phyloP scores from a whole-genome alignment of 2,888 invertebrate genomes.

The Tribolium freemani region DNA sequence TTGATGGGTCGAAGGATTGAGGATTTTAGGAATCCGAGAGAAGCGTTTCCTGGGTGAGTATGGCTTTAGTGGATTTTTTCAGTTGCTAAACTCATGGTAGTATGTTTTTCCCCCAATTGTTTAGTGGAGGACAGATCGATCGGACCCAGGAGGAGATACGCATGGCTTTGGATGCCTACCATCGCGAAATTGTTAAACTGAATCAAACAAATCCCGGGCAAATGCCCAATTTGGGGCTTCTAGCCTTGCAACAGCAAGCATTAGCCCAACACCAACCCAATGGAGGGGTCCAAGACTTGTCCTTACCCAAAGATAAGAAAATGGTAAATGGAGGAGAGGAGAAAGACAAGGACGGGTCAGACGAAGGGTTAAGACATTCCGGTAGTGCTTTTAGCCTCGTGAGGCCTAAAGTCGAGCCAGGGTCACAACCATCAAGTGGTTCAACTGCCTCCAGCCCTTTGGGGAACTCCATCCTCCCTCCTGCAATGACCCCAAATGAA shows the following conservation, averaged over 20 bases:
- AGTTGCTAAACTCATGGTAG: slow-evolving; percentile 73
- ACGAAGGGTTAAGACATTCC: slow-evolving; percentile 79
- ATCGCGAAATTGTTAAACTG: slow-evolving; percentile 92
- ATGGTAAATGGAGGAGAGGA: slow-evolving; percentile 78
- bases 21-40: slow-evolving; percentile 81
- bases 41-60: slow-evolving; percentile 84
- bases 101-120: slow-evolving; percentile 88
- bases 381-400: slow-evolving; percentile 91
- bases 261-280: slow-evolving; percentile 72
- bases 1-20: slow-evolving; percentile 86
- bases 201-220: slow-evolving; percentile 73
- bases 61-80: slow-evolving; percentile 22
- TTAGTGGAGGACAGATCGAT: slow-evolving; percentile 74
- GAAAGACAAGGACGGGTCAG: slow-evolving; percentile 69
- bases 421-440: slow-evolving; percentile 76
- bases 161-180: slow-evolving; percentile 91
- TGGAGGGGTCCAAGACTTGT: slow-evolving; percentile 86
- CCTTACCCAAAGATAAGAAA: slow-evolving; percentile 85
- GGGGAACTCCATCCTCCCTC: slow-evolving; percentile 88
- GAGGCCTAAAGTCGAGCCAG: slow-evolving; percentile 87
- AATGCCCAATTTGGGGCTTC: slow-evolving; percentile 74
- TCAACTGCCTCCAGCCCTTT: slow-evolving; percentile 88
- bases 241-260: slow-evolving; percentile 84
- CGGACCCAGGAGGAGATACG: slow-evolving; percentile 90
- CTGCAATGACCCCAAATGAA: slow-evolving; percentile 84